Conservation (phyloP, 2,113 vertebrate species). For the Hymenochirus boettgeri region DNA sequence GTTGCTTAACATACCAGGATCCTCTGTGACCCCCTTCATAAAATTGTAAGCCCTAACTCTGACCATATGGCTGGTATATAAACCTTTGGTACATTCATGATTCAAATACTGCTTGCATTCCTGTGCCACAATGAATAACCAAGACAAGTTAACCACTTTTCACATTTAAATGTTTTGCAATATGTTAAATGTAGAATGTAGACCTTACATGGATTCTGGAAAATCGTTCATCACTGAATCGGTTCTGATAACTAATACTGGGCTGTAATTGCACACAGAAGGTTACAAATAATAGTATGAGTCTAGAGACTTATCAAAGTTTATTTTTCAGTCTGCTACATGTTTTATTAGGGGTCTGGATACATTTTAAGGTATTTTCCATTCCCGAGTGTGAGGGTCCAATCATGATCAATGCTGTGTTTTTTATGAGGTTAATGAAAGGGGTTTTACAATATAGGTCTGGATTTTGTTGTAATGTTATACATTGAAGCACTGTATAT, state of each 20-base stretch:
- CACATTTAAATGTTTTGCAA: too few relatives aligned
- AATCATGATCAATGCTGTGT: slow-evolving; percentile 14
- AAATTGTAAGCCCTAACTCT: too few relatives aligned
- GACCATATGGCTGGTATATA: too few relatives aligned
- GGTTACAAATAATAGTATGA: slow-evolving; percentile 28
- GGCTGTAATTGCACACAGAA: slow-evolving; percentile 26
- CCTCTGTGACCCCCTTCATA: too few relatives aligned
- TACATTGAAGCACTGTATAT: neutral
- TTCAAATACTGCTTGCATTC: too few relatives aligned
- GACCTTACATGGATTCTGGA: slow-evolving; percentile 5
- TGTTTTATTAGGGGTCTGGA: slow-evolving; percentile 40
- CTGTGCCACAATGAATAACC: too few relatives aligned
- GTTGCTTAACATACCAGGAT: too few relatives aligned
- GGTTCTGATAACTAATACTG: slow-evolving; percentile 17
- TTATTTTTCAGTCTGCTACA: slow-evolving; percentile 37
- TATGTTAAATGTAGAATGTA: too few relatives aligned
- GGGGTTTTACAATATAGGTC: slow-evolving; percentile 22
- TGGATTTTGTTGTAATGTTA: slow-evolving; percentile 5
- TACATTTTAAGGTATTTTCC: slow-evolving; percentile 38
- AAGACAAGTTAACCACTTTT: too few relatives aligned
- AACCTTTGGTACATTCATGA: too few relatives aligned
- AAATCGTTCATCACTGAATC: slow-evolving; percentile 1
- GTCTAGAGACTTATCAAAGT: slow-evolving; percentile 19
- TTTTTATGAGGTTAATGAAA: slow-evolving; percentile 25
- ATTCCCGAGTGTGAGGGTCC: slow-evolving; percentile 27